Evolutionary conservation across 2,888 invertebrate species (phyloP), one percentile per base, ranked within the genome.

Genomic region (Lasius platythorax): DNA sequence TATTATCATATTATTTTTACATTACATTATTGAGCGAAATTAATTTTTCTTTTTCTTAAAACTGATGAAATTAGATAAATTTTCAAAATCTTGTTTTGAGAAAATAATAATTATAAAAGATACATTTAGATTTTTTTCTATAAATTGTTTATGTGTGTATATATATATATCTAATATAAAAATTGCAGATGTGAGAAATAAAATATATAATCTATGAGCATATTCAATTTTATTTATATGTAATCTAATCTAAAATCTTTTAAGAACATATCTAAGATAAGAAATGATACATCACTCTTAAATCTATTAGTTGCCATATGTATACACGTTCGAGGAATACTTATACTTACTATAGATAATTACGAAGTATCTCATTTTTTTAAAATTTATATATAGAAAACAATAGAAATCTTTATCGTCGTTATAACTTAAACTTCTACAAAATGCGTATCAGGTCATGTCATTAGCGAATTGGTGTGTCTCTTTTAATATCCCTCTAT

Each of bases 401-500:
- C 15, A 61, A 61, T 61, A 40, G 8, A 1, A 11, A 58, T n/a
- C 12, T 43, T 43, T 43, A 12, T 61, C 30, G 18, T 37, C 28
- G 18, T 61, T 43, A 40, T 11, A 40, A 63, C 50, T 46, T 12
- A 18, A 50, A 18, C 33, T 46, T 75, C 15, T 9, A 33, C 46
- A 64, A 75, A 64, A 64, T 23, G 33, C n/a, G 6, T 53, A 37
- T 53, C 50, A 18, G 9, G 18, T 4, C 15, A 23, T 33, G 50
- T 53, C 37, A 67, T 76, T 67, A 76, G 0, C 4, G 33, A 18
- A 6, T 11, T 23, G 37, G 40, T 8, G 4, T 28, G 9, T 12
- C 4, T 53, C 9, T 46, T 18, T 23, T 67, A 53, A 67, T 76
- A 40, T 64, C 33, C 23, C 18, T 12, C 37, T 53, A 66, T 76